These are phyloP conservation scores for Scalopus aquaticus DNA, from an alignment of 2,113 vertebrate genomes.

Conservation along the genomic window DNA sequence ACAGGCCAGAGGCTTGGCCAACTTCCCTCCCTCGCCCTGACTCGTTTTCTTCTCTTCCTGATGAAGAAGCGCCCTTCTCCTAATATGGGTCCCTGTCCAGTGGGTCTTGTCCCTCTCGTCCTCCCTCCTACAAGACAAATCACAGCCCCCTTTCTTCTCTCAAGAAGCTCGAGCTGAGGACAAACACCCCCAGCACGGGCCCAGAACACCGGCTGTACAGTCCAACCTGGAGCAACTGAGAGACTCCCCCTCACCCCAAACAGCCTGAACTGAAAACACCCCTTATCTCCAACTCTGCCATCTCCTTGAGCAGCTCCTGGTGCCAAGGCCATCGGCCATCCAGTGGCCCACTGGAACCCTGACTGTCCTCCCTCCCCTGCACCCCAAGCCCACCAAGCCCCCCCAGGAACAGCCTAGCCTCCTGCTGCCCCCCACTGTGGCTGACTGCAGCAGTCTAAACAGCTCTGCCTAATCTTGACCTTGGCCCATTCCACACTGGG, in stretches of 20 bases:
- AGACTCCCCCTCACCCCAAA: neutral
- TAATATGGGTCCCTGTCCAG: neutral
- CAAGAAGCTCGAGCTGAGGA: neutral
- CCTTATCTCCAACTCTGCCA: fast-evolving
- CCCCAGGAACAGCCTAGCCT: neutral
- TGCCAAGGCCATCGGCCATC: neutral
- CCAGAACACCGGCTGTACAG: neutral
- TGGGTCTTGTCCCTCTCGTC: neutral
- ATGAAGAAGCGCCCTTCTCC: neutral
- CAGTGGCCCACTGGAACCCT: neutral
- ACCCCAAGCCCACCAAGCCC: neutral
- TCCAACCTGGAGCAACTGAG: neutral
- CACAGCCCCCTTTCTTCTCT: neutral
- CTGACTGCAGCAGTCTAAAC: no score
- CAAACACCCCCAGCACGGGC: neutral
- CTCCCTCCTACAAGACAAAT: neutral
- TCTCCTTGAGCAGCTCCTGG: neutral
- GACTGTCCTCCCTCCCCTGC: neutral
- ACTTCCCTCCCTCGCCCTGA: neutral
- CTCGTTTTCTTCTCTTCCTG: neutral
- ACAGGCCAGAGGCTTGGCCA: no score
- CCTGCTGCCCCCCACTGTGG: neutral
- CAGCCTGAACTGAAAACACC: neutral
- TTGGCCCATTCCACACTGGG: neutral
- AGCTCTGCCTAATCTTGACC: neutral